Base-by-base conservation (phyloP, 2,797 vertebrate genomes). In the Centroberyx gerrardi region DNA sequence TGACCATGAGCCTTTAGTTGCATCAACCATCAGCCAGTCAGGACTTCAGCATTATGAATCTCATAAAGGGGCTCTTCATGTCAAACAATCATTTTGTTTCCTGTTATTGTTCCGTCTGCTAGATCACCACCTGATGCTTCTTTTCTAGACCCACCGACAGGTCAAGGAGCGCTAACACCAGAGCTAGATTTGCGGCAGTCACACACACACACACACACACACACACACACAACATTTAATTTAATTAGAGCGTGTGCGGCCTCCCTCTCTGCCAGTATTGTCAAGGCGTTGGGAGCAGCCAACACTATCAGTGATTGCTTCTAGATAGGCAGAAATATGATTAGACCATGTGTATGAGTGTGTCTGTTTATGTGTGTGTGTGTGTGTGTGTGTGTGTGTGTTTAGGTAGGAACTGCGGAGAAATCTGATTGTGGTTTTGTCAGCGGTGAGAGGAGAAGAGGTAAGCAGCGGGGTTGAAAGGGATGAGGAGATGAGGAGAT, bases 221-320 rank as follows among this genome's bases (percentile, higher is more conserved):
- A 49, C 62, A 38, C 52, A 51, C 65, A 49, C 76, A 72, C n/a
- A 22, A 82, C 96, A 96, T 96, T 97, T 97, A 97, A 98, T 99
- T 99, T 97, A 98, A 98, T 98, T 98, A 98, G 96, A 96, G 96
- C 96, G 96, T 96, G 96, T 96, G 96, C 95, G 94, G 95, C 96
- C 77, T 74, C 83, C 76, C 95, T 96, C 95, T 96, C 94, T 95
- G 94, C 96, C 95, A 94, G 95, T 93, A 96, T 97, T 97, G 96
- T 97, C 93, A 94, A 95, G 95, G 93, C 91, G 95, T 96, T 91
- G 1, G 72, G 78, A 95, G 88, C 95, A 86, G 95, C 94, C 95
- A 96, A 96, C 96, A 96, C 97, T 97, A 97, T 98, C 97, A 96
- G 96, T 97, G 97, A 98, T 98, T 97, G 97, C 82, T 97, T 97